phyloP scores from a whole-genome alignment of 2,113 vertebrate genomes.

The Bothrops jararaca region DNA sequence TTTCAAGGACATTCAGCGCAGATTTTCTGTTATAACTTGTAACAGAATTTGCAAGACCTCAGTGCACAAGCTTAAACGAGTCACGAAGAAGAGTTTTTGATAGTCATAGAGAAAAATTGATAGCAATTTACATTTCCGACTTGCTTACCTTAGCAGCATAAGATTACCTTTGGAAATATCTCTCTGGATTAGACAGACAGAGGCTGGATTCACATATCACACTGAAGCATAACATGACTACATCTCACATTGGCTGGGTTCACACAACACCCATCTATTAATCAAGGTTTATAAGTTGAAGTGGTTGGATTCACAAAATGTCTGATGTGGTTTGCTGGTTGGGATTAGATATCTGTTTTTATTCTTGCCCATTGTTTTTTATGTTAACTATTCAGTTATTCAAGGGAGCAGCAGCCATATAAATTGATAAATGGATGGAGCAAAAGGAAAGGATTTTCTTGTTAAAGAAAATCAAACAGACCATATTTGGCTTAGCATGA shows the following conservation, averaged over 20 bases:
- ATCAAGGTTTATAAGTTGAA: background rate
- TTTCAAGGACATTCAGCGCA: background rate
- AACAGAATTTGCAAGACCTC: background rate
- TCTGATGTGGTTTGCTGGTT: no score
- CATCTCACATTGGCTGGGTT: background rate
- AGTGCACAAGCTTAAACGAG: background rate
- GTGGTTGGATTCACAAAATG: background rate
- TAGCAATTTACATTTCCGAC: background rate
- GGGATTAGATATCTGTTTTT: background rate
- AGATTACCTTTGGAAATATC: background rate
- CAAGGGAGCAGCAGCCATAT: background rate
- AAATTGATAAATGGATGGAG: background rate
- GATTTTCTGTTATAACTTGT: background rate
- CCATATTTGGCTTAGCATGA: background rate
- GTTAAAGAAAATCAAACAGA: background rate
- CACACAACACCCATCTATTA: background rate
- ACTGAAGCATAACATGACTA: background rate
- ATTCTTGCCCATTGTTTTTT: background rate
- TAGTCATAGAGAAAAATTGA: background rate
- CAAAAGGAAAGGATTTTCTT: background rate
- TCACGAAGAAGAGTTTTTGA: background rate
- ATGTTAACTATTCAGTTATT: background rate
- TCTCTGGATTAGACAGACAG: background rate
- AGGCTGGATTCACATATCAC: background rate
- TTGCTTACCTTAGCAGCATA: background rate